Percentiles rank a stretch among this genome's conserved stretches.
Evolutionary conservation across 2,113 vertebrate species (phyloP).

Genomic region (Oreochromis spilurus): DNA sequence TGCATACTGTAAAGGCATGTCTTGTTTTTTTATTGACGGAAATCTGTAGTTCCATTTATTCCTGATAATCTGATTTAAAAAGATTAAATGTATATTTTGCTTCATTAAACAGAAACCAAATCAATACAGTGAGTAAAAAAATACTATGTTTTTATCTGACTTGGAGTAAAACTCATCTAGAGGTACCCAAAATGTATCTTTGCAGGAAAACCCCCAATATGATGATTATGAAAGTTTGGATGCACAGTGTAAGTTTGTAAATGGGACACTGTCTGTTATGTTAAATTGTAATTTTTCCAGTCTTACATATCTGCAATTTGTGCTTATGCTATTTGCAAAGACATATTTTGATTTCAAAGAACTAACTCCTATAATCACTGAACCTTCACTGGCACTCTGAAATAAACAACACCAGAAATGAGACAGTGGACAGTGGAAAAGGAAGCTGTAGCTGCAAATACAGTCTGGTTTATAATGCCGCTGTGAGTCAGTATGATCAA

Average conservation of each 20-base stretch:
- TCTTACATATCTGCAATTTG: not conserved
- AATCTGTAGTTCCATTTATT: not conserved
- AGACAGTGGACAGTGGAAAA: not conserved
- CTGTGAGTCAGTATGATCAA: not conserved
- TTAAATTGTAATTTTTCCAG: not conserved
- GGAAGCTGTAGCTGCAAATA: not conserved
- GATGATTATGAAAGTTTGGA: not conserved
- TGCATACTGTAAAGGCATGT: not conserved
- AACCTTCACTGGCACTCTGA: not conserved
- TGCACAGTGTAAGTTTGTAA: not conserved
- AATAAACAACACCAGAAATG: not conserved
- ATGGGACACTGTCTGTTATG: not conserved
- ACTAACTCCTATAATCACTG: not conserved
- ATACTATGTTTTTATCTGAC: not conserved
- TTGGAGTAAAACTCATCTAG: not conserved
- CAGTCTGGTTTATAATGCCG: not conserved
- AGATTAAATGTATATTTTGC: not conserved
- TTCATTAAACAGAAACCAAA: not conserved
- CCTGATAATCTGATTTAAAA: not conserved
- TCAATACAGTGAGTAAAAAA: not conserved
- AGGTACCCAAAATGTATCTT: accelerated
- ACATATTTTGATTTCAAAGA: not conserved
- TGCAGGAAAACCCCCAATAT: not conserved
- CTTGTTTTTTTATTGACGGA: accelerated
- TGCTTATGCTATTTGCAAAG: not conserved